Base-by-base conservation (phyloP, 2,797 vertebrate species). In the Gobionotothen gibberifrons region DNA sequence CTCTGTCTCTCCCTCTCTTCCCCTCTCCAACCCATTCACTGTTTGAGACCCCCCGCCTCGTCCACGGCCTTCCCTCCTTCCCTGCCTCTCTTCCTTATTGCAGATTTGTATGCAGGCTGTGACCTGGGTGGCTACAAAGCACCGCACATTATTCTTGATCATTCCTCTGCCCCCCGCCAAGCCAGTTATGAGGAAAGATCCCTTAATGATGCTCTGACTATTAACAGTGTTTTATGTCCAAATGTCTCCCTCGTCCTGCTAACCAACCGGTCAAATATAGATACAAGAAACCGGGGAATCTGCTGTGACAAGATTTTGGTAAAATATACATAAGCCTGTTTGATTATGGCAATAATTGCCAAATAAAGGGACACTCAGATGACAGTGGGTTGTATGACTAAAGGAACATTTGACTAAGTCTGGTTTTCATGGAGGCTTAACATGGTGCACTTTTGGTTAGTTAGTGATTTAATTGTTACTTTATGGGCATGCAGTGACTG, bases 71-170 rank as follows among this genome's bases (percentile, higher is more conserved):
- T 82, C 75, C 79, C 79, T 84, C 83, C 76, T 80, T 90, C 84
- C 83, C 86, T 74, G 66, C 80, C 69, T 90, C 85, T 85, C 71
- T 85, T 92, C 89, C 94, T 95, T 94, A 95, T 94, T 94, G 93
- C 94, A 93, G 95, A 97, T 98, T 96, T 96, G 96, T 96, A 97
- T 98, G 96, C 97, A 98, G 95, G 95, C 96, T 93, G 95, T 97
- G 96, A 97, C 97, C 97, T 96, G 95, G 85, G 95, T 88, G 93
- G 93, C 96, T 96, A 94, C 94, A 96, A 96, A 97, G 97, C 95
- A 94, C 93, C 88, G 93, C 93, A 92, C 95, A 96, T 97, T 97
- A 97, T 97, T 97, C 96, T 96, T 96, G 96, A 97, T 98, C 96
- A 96, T 96, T 96, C 97, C 96, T 95, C 94, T 94, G 94, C 96